A percentile compares a stretch with the other conserved stretches of the same genome.
Evolutionary conservation across 2,113 vertebrate genomes (phyloP).

Genomic region (Pelecanus crispus): DNA sequence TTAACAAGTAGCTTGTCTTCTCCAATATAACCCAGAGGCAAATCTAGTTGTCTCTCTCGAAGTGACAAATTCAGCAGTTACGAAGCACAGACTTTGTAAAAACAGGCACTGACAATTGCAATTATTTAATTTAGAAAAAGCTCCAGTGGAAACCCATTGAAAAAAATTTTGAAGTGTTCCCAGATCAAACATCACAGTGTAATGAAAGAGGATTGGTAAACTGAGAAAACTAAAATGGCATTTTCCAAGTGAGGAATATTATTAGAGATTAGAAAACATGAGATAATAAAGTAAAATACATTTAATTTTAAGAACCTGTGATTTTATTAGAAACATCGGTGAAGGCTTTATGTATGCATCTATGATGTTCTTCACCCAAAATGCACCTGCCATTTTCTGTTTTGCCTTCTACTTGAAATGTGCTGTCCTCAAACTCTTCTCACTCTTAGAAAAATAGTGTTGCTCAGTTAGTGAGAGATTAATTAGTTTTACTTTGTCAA

Average conservation of each 20-base stretch:
- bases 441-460: background rate
- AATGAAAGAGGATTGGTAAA: background rate
- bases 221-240: background rate
- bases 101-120: background rate
- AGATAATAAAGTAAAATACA: background rate
- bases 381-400: background rate
- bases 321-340: background rate
- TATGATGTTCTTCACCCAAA: background rate
- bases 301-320: background rate
- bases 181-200: background rate
- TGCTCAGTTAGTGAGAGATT: background rate
- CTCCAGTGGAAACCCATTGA: background rate
- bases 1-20: background rate
- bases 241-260: background rate
- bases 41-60: background rate
- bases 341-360: background rate
- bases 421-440: background rate
- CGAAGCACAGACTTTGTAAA: background rate
- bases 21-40: background rate
- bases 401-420: background rate
- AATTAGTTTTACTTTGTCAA: background rate
- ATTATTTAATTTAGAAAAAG: background rate
- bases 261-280: background rate
- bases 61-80: background rate
- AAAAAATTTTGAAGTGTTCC: background rate